Evolutionary conservation across 2,888 invertebrate genomes (phyloP).

Genomic region (Ceriagrion tenellum): DNA sequence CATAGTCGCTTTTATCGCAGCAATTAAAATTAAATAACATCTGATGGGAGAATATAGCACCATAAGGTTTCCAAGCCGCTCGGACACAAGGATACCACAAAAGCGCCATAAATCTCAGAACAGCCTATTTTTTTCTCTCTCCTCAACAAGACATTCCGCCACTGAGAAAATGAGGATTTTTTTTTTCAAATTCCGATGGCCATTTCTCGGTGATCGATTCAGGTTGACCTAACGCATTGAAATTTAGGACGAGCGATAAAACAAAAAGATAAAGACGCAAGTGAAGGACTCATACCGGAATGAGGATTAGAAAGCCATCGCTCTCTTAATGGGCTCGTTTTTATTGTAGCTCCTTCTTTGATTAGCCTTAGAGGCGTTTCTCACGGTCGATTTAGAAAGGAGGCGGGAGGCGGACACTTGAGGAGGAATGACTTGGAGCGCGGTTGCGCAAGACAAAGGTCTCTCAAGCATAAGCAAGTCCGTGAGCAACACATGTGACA

Average conservation of each 20-base stretch:
- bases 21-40: neutral
- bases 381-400: slow-evolving; percentile 39
- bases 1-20: no score
- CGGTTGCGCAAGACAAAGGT: neutral
- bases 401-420: neutral
- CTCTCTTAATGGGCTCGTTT: neutral
- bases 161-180: neutral
- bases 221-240: neutral
- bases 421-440: neutral
- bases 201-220: neutral
- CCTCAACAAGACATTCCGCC: neutral
- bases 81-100: neutral
- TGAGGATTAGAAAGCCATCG: slow-evolving; percentile 32
- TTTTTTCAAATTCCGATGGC: neutral
- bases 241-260: slow-evolving; percentile 12
- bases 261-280: slow-evolving; percentile 6
- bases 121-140: neutral
- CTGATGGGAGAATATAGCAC: neutral
- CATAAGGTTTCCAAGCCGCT: neutral
- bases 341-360: slow-evolving; percentile 7
- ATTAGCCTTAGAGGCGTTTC: slow-evolving; percentile 16
- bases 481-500: neutral
- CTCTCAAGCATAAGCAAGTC: no score
- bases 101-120: neutral
- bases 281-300: slow-evolving; percentile 12